Base-by-base conservation (phyloP, 2,113 vertebrate genomes). In the Capreolus pygargus region DNA sequence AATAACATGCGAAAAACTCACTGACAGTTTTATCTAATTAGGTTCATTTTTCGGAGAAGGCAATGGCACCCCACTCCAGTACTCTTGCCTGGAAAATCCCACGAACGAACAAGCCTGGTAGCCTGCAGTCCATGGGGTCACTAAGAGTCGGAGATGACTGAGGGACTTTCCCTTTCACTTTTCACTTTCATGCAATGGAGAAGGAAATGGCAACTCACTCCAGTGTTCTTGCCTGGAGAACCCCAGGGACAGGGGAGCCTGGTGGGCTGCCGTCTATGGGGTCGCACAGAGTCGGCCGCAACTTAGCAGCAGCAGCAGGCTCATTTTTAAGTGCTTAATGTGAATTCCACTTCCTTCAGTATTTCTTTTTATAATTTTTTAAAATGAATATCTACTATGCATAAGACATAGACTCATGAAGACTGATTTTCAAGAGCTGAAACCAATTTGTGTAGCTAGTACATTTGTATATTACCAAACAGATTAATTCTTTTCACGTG, bases 401-500 rank as follows among this genome's bases (percentile, higher is more conserved):
- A 1, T 91, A 91, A 95, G 79, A n/a, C 30, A 13, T 2, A 78
- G 78, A 86, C n/a, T 83, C 55, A 54, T 2, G 36, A 93, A 94
- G 92, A 78, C 58, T 54, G 45, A 81, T 50, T 95, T 94, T 94
- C 45, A 83, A 85, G 55, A 96, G 52, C 27, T 96, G 21, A 95
- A 94, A 89, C 30, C 47, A 94, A 84, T 58, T 93, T 90, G 90
- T 94, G 47, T 86, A 88, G 83, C 87, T 85, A 95, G 52, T 58
- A 81, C 19, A 91, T 82, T 43, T 93, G 67, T 55, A 39, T 30
- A 70, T 70, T 97, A 91, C 54, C 95, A 94, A 94, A 85, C 50
- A 52, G 2, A 94, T 67, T 95, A 88, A 67, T 91, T 94, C 88
- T 55, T 97, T 96, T 96, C 86, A 97, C 2, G 6, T 90, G 82